Percentiles rank a stretch among this genome's conserved stretches.
Conservation (phyloP, 2,113 vertebrate species). For the Pterocles gutturalis region DNA sequence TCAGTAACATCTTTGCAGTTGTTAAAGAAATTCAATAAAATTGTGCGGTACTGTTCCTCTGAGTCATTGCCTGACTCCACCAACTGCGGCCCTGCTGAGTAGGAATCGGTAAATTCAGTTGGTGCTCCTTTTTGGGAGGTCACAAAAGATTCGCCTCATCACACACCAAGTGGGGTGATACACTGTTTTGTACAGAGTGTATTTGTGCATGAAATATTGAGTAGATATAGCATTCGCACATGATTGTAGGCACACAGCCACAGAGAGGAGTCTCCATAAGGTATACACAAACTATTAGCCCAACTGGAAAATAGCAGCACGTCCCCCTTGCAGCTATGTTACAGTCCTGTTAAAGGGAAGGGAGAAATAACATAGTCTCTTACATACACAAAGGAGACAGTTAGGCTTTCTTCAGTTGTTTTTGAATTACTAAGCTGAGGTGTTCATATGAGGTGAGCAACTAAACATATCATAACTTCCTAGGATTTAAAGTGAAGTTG, state of each 20-base stretch:
- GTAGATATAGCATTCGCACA: not conserved
- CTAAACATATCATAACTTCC: not conserved
- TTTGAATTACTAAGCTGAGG: not conserved
- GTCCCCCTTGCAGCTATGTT: not conserved
- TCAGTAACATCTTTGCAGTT: too few species aligned
- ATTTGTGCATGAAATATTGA: not conserved
- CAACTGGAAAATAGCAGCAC: not conserved
- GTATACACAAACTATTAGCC: not conserved
- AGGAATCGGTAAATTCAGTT: too few species aligned
- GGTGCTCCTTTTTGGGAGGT: too few species aligned
- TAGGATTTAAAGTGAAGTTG: not conserved
- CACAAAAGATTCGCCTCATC: too few species aligned
- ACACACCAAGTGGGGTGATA: too few species aligned
- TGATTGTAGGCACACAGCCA: accelerated
- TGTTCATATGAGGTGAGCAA: not conserved
- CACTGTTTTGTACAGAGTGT: not conserved
- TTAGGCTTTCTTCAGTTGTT: not conserved
- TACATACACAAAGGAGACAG: not conserved
- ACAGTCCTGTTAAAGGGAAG: not conserved
- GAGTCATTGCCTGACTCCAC: too few species aligned
- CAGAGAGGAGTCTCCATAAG: not conserved
- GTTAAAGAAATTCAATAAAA: too few species aligned
- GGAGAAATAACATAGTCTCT: not conserved
- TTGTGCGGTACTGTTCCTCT: too few species aligned
- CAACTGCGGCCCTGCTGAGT: too few species aligned